Evolutionary conservation across 2,888 invertebrate species (phyloP).

Genomic region (Actias luna): DNA sequence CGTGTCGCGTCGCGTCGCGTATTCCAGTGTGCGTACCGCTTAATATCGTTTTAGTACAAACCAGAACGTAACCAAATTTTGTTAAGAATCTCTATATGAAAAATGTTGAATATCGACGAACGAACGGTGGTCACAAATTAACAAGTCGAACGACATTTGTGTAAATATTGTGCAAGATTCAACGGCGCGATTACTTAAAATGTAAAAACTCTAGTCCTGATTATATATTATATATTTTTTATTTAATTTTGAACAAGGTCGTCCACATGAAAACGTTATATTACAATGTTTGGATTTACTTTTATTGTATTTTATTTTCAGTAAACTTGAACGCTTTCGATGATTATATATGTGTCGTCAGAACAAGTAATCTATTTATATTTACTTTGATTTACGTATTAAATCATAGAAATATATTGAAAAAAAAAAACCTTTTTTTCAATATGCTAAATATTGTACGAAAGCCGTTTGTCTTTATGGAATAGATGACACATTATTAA

Average conservation of each 20-base stretch:
- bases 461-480: too few relatives aligned
- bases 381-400: too few relatives aligned
- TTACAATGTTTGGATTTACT: not conserved
- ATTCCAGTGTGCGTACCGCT: slow-evolving; percentile 46
- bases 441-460: too few relatives aligned
- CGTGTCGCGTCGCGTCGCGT: too few relatives aligned
- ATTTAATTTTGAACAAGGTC: slow-evolving; percentile 50
- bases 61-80: slow-evolving; percentile 64
- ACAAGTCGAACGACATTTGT: slow-evolving; percentile 48
- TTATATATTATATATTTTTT: slow-evolving; percentile 33
- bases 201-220: slow-evolving; percentile 64
- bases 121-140: slow-evolving; percentile 61
- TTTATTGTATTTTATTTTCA: not conserved
- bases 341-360: too few relatives aligned
- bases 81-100: slow-evolving; percentile 53
- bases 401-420: too few relatives aligned
- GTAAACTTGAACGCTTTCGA: not conserved
- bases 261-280: slow-evolving; percentile 16
- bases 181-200: slow-evolving; percentile 72
- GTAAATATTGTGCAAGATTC: slow-evolving; percentile 59
- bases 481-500: too few relatives aligned
- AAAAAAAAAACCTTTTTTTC: too few relatives aligned
- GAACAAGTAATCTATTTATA: too few relatives aligned
- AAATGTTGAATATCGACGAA: slow-evolving; percentile 31
- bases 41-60: slow-evolving; percentile 55